Percentiles rank a stretch among this genome's conserved stretches.
Evolutionary conservation across 2,888 invertebrate species (phyloP).

Genomic region (Escarpia spicata): DNA sequence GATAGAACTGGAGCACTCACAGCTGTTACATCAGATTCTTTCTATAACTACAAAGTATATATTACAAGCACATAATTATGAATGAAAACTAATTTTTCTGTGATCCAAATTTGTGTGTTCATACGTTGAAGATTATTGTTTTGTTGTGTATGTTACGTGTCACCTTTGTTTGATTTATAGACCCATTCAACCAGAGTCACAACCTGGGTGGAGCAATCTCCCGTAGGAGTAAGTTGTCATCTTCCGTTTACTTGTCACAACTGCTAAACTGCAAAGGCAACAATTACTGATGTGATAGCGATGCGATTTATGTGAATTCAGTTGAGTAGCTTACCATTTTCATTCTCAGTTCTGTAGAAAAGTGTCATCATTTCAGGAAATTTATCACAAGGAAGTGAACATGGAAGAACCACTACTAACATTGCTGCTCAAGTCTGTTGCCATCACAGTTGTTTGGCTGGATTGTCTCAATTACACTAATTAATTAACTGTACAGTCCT

Average conservation of each 20-base stretch:
- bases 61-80: conserved; percentile 7
- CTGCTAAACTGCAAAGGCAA: no score
- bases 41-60: not conserved
- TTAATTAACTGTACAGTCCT: not conserved
- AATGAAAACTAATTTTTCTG: not conserved
- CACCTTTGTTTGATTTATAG: conserved; percentile 56
- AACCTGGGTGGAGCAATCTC: conserved; percentile 71
- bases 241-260: not conserved
- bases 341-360: not conserved
- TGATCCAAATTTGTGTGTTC: not conserved
- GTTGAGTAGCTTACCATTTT: not conserved
- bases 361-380: not conserved
- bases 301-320: not conserved
- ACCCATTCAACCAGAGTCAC: conserved; percentile 72
- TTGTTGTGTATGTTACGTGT: not conserved
- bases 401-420: not conserved
- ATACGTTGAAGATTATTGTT: not conserved
- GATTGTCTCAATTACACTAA: not conserved
- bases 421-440: not conserved
- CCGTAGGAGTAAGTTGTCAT: conserved; percentile 67
- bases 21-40: not conserved
- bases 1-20: not conserved
- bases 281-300: no score
- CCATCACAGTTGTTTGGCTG: not conserved
- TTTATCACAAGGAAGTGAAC: not conserved